Evolutionary conservation across 2,113 vertebrate species (phyloP).

Genomic region (Xiphorhynchus elegans): DNA sequence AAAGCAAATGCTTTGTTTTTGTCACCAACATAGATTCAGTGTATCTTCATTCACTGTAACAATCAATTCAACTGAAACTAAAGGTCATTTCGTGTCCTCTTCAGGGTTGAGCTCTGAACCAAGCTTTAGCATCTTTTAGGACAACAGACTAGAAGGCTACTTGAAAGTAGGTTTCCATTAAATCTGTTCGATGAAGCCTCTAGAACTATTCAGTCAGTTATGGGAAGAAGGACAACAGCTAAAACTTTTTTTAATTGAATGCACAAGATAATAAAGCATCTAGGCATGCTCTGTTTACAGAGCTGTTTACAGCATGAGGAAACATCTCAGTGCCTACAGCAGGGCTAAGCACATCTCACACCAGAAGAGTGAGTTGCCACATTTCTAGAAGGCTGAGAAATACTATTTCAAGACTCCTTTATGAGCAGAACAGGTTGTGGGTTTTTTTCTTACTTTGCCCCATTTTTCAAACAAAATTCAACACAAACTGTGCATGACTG

Average conservation of each 20-base stretch:
- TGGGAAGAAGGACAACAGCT: not conserved
- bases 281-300: not conserved
- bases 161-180: not conserved
- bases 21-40: not conserved
- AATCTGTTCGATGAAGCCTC: not conserved
- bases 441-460: not conserved
- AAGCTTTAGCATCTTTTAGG: not conserved
- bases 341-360: not conserved
- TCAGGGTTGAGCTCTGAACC: not conserved
- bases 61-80: not conserved
- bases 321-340: not conserved
- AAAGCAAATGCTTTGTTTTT: not conserved
- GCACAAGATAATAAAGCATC: not conserved
- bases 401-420: not conserved
- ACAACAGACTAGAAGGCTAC: not conserved
- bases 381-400: not conserved
- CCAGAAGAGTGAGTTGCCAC: rapidly evolving
- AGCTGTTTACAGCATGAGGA: not conserved
- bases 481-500: not conserved
- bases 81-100: not conserved
- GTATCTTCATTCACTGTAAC: not conserved
- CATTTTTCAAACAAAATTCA: not conserved
- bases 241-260: not conserved
- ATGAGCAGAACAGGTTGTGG: rapidly evolving
- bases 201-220: not conserved